Conservation (phyloP, 2,888 invertebrate species). For the Hipparchia sbordonii region DNA sequence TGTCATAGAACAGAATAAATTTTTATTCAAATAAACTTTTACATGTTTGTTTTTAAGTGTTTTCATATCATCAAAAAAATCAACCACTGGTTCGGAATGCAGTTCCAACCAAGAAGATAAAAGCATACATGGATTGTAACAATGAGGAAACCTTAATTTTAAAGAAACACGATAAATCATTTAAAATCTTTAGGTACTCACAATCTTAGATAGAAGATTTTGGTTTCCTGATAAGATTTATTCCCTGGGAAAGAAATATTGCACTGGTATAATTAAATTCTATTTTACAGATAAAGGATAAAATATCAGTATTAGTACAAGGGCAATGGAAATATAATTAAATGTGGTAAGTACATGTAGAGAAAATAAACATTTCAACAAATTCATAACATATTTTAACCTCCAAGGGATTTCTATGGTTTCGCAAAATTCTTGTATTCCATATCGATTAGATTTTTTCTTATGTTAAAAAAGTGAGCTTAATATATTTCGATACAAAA, state of each 20-base stretch:
- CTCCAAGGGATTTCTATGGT: neutral
- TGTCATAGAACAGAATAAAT: too few species aligned
- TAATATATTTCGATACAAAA: constrained; percentile 7
- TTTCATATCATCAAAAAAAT: too few species aligned
- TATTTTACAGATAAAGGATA: neutral
- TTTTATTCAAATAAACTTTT: too few species aligned
- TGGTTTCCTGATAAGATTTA: constrained; percentile 25
- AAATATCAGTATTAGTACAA: neutral
- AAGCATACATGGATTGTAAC: too few species aligned
- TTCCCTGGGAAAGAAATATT: constrained; percentile 27
- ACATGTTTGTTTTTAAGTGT: too few species aligned
- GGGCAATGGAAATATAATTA: too few species aligned
- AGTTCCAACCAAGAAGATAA: too few species aligned
- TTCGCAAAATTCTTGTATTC: neutral
- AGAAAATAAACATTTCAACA: neutral
- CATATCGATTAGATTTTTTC: neutral
- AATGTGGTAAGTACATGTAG: too few species aligned
- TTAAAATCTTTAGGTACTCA: constrained; percentile 48
- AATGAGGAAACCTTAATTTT: too few species aligned
- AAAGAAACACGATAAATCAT: too few species aligned
- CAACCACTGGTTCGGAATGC: too few species aligned
- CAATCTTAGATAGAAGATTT: constrained; percentile 45
- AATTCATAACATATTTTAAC: neutral
- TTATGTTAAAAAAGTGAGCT: neutral
- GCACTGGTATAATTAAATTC: neutral